Conservation (phyloP, 1,140 invertebrate species). For the Calliphora vicina region DNA sequence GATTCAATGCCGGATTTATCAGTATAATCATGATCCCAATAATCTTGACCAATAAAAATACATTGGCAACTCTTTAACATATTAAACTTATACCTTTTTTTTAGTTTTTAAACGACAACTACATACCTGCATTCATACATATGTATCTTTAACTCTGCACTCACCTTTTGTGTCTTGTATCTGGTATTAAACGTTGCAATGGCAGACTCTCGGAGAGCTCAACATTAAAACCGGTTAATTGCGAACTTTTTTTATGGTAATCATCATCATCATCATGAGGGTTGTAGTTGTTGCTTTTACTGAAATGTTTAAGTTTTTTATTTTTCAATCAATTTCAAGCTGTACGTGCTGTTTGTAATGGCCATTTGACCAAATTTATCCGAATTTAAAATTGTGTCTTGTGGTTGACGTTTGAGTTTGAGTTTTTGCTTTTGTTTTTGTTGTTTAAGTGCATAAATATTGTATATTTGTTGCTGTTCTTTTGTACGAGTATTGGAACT, state of each 20-base stretch:
- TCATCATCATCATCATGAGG: conserved; percentile 55
- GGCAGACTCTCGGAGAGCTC: conserved; percentile 78
- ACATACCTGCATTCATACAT: no score
- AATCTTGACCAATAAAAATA: no score
- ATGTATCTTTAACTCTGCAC: background rate
- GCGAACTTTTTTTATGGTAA: conserved; percentile 68
- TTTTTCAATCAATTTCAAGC: conserved; percentile 6
- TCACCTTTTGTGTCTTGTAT: conserved; percentile 73
- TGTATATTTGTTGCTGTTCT: background rate
- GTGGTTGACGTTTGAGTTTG: background rate
- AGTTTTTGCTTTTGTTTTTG: background rate
- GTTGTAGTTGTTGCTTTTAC: background rate
- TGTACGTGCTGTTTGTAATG: conserved; percentile 11
- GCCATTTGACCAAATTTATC: conserved; percentile 18
- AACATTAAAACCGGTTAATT: conserved; percentile 81
- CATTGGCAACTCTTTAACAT: no score
- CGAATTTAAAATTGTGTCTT: background rate
- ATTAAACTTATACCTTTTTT: no score
- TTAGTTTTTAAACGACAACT: no score
- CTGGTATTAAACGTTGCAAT: conserved; percentile 74
- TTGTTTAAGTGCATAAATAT: background rate
- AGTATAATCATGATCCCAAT: no score
- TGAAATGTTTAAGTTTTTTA: background rate
- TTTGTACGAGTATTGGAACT: background rate
- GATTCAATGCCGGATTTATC: no score